phyloP scores from a whole-genome alignment of 2,113 vertebrate genomes.

The Xiphophorus hellerii region DNA sequence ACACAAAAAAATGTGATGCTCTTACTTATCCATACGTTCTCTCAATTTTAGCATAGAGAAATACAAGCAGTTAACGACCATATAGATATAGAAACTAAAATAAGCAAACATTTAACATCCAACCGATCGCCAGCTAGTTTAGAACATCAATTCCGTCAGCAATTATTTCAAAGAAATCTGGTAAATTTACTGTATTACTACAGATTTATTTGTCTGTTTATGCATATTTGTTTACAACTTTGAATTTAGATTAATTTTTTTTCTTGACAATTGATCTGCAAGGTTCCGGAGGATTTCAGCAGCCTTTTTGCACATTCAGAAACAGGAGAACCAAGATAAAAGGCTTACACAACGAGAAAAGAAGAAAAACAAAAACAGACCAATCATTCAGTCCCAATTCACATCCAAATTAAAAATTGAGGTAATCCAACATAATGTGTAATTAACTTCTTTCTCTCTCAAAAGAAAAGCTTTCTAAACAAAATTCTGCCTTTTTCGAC shows the following conservation, averaged over 20 bases:
- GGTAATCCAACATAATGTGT: conserved; percentile 43
- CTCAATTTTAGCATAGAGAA: too few relatives aligned
- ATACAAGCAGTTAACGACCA: too few relatives aligned
- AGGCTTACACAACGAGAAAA: conserved; percentile 3
- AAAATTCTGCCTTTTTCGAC: conserved; percentile 28
- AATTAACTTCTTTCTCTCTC: conserved; percentile 52
- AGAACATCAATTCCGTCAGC: not conserved
- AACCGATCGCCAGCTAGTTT: too few relatives aligned
- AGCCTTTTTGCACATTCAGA: conserved; percentile 23
- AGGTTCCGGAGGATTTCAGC: conserved; percentile 6
- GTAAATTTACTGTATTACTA: not conserved
- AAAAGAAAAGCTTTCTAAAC: conserved; percentile 49
- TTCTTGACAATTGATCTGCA: conserved; percentile 7
- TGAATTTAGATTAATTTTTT: not conserved
- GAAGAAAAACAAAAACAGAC: conserved; percentile 20
- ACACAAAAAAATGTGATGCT: too few relatives aligned
- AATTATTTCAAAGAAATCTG: not conserved
- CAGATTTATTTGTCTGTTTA: conserved; percentile 3
- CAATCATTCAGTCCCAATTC: conserved; percentile 36
- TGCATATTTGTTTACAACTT: not conserved
- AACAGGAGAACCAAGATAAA: conserved; percentile 32
- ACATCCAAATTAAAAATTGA: conserved; percentile 50
- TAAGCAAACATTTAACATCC: too few relatives aligned
- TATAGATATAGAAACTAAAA: too few relatives aligned
- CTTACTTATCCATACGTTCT: too few relatives aligned